phyloP scores from a whole-genome alignment of 2,888 invertebrate genomes.

The Alloscopus bannaensis region DNA sequence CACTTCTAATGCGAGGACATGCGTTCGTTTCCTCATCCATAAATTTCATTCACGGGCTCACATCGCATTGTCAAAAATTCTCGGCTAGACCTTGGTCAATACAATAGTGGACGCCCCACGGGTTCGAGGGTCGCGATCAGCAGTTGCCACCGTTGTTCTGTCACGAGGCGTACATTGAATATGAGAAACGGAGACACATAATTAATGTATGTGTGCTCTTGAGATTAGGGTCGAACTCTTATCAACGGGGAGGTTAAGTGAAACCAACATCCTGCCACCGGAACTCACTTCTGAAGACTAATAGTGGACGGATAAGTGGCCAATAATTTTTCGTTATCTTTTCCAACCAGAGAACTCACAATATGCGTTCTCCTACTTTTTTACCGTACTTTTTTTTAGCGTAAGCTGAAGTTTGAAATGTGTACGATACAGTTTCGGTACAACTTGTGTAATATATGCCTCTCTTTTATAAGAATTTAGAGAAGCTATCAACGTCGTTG shows the following conservation, averaged over 20 bases:
- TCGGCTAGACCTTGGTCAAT: conserved; percentile 47
- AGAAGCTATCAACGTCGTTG: not conserved
- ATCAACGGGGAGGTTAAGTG: conserved; percentile 55
- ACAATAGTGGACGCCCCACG: conserved; percentile 39
- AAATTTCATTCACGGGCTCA: not conserved
- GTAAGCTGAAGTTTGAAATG: conserved; percentile 20
- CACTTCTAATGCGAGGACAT: conserved; percentile 38
- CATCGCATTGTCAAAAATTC: conserved; percentile 25
- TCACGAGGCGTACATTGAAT: conserved; percentile 35
- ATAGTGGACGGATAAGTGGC: conserved; percentile 58
- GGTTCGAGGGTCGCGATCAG: conserved; percentile 27
- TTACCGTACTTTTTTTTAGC: not conserved
- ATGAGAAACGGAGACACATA: conserved; percentile 35
- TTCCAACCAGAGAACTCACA: conserved; percentile 34
- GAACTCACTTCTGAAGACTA: conserved; percentile 58
- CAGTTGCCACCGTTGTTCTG: conserved; percentile 53
- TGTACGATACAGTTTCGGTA: conserved; percentile 7
- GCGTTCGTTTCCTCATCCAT: conserved; percentile 17
- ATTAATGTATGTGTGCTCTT: conserved; percentile 61
- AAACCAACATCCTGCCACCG: conserved; percentile 63
- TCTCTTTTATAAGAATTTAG: no score
- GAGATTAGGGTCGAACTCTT: conserved; percentile 54
- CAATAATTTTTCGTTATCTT: conserved; percentile 62
- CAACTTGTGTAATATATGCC: no score
- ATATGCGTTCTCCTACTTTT: conserved; percentile 1